A percentile compares a stretch with the other conserved stretches of the same genome.
Evolutionary conservation across 2,113 vertebrate species (phyloP).

Genomic region (Podarcis cretensis): DNA sequence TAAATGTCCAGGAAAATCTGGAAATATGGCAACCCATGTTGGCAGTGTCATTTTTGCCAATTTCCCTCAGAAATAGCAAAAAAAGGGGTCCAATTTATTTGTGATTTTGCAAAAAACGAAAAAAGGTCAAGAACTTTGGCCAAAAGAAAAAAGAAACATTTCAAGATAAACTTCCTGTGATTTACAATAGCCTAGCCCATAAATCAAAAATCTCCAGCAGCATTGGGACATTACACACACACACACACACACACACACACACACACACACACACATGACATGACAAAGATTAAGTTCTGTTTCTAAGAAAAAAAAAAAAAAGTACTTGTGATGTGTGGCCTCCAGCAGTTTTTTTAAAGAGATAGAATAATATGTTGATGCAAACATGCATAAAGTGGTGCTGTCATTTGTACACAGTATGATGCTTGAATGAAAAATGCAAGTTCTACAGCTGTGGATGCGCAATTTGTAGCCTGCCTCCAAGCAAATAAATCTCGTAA

Average conservation of each 20-base stretch:
- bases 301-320: too few species aligned
- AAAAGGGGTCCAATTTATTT: too few species aligned
- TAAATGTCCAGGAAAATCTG: too few species aligned
- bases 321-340: neutral
- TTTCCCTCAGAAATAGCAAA: too few species aligned
- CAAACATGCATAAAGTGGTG: constrained; percentile 24
- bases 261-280: too few species aligned
- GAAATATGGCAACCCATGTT: too few species aligned
- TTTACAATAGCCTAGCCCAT: neutral
- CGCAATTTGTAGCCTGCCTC: constrained; percentile 56
- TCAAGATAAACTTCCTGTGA: constrained; percentile 12
- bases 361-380: constrained; percentile 15
- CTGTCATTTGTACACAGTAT: constrained; percentile 45
- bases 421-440: constrained; percentile 44
- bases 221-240: rapidly evolving
- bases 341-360: neutral
- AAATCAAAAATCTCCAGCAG: neutral
- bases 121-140: neutral
- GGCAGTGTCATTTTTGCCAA: too few species aligned
- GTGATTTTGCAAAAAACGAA: too few species aligned
- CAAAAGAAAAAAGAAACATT: neutral
- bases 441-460: constrained; percentile 33
- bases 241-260: too few species aligned
- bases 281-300: neutral
- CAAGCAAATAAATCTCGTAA: constrained; percentile 29